Base-by-base conservation (phyloP, 2,888 invertebrate species). In the Epinotia brunnichana region DNA sequence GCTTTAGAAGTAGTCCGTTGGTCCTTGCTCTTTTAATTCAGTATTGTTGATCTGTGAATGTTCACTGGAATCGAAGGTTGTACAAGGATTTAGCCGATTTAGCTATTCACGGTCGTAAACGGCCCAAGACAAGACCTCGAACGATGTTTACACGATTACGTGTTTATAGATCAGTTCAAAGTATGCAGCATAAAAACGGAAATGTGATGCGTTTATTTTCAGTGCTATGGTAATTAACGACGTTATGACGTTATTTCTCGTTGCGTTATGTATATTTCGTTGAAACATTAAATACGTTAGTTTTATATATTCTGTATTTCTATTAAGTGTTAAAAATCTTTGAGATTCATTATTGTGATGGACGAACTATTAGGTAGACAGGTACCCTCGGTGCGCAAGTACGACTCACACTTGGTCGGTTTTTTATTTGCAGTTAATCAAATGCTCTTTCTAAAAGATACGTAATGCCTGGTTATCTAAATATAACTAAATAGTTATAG, bases 151-250 rank as follows among this genome's bases (percentile, higher is more conserved):
- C 57, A 68, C 69, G 57, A 62, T 73, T 69, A n/a, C n/a, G n/a
- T n/a, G 39, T 63, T 68, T 73, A 69, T 68, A 57, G 63, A 73
- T 21, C 39, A 69, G 68, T 72, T 72, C 62, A 69, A 73, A 68
- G 72, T 51, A 29, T 53, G 62, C 39, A 17, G 19, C 11, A 51
- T 57, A 61, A 60, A 71, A 19, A 54, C 63, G 57, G 41, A 63
- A 59, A 63, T 59, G 53, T 21, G 2, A 24, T 24, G 41, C 41
- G 24, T 68, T 73, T 63, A 63, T 73, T 57, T 68, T 73, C 19
- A 7, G n/a, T 29, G n/a, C 17, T 56, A 59, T 35, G 24, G 44
- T 57, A 68, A 59, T 59, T 51, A 70, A 70, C 35, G 3, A 54
- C 29, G 15, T 57, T 19, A n/a, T 29, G n/a, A n/a, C n/a, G n/a